Base-by-base conservation (phyloP, 1,140 invertebrate species). In the Atta colombica region DNA sequence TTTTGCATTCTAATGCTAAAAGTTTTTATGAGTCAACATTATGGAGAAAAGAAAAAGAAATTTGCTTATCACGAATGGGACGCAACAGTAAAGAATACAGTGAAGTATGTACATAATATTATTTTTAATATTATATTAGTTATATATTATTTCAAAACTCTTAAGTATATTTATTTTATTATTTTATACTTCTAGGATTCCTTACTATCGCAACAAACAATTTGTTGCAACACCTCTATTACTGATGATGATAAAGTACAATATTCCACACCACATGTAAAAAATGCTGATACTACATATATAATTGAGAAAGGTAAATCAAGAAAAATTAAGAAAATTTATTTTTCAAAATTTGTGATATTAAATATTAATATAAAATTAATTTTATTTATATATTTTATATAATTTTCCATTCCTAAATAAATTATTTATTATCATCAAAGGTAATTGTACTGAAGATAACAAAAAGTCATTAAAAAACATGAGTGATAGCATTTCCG, bases 11-110 rank as follows among this genome's bases (percentile, higher is more conserved):
- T 3, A 81, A 91, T 25, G 72, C 91, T 12, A 61, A 87, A 78
- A 91, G 71, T 28, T 93, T 93, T n/a, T 93, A 94, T 53, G 93
- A 93, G 77, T 74, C 93, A 3, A 93, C 92, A 18, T 80, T 93
- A 14, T 94, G 93, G 93, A 89, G 80, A 63, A 93, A 92, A 60
- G 93, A 94, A 61, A 92, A 93, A 66, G 71, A 86, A 65, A 93
- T 94, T 60, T 93, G 91, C 51, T 69, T 93, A n/a, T 93, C 93
- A 10, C 93, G 92, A 90, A 93, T 93, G 91, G 74, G 89, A 25
- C 55, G 49, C 61, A 53, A 49, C 1, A 51, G 85, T 68, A 69
- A 77, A 74, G 10, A 35, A 10, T 14, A 51, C 0, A 53, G 10
- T 55, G 28, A 81, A 68, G 55, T 61, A 84, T 61, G 28, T 45